A percentile compares a stretch with the other conserved stretches of the same genome.
Conservation (phyloP, 2,113 vertebrate species). For the Lycocorax pyrrhopterus region DNA sequence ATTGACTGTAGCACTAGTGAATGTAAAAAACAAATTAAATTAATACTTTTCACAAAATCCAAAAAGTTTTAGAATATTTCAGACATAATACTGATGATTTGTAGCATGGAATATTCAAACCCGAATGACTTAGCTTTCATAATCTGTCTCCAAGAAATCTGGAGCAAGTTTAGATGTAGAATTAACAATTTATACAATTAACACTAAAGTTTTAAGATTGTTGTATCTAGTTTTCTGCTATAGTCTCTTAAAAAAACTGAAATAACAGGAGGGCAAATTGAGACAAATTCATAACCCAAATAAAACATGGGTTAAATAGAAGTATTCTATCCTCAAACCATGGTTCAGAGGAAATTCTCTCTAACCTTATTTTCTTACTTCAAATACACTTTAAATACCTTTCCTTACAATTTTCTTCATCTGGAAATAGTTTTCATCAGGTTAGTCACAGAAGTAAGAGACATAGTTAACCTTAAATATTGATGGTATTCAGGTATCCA, state of each 20-base stretch:
- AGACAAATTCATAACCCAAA: conserved; percentile 22
- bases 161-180: neutral
- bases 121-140: neutral
- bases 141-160: neutral
- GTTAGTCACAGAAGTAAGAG: neutral
- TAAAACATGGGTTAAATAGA: conserved; percentile 14
- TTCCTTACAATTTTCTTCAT: neutral
- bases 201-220: conserved; percentile 35
- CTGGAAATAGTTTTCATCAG: neutral
- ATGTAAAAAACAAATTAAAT: neutral
- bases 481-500: neutral
- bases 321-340: conserved; percentile 36
- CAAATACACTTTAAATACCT: neutral
- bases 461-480: neutral
- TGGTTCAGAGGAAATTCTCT: conserved; percentile 38
- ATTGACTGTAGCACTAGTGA: neutral
- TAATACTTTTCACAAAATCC: neutral
- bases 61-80: neutral
- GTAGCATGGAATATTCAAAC: neutral
- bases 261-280: conserved; percentile 21
- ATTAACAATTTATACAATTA: neutral
- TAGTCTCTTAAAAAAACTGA: conserved; percentile 42
- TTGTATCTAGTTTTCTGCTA: conserved; percentile 5
- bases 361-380: neutral
- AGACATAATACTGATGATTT: neutral